Evolutionary conservation across 2,888 invertebrate genomes (phyloP), one percentile per base, ranked within the genome.

Genomic region (Acanthococcus lagerstroemiae): DNA sequence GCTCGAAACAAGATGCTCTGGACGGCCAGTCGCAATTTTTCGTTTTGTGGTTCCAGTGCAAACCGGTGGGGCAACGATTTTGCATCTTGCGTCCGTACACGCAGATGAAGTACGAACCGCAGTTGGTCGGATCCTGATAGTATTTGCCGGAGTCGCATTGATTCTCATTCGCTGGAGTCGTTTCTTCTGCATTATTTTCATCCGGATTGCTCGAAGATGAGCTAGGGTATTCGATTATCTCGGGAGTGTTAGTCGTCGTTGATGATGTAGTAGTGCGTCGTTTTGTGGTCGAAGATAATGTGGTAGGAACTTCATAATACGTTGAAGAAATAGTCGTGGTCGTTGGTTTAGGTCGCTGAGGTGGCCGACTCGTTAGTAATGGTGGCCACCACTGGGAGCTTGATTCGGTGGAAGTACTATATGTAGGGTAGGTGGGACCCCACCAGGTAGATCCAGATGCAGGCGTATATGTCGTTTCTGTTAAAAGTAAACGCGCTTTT

Each of bases 21-120:
- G 78, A 79, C 0, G 90, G 90, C 91, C 90, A 91, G 74, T 91
- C 90, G 72, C 91, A 91, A 48, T 85, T 80, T 46, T 81, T 80
- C 56, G 79, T 79, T 0, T 78, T 73, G 22, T 79, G 76, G 71
- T 89, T 87, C 90, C 90, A 92, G 74, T 90, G 89, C 52, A 91
- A 76, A 3, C 89, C 89, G 0, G 86, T 85, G 0, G 90, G 86
- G 73, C 91, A 91, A 70, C 82, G 82, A 71, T 88, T 86, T 70
- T 84, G 84, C 30, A 79, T 81, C 73, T 87, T 77, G 66, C 84
- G 83, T 0, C 89, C 89, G 1, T 83, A 80, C 24, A 88, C 82
- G n/a, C 69, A 69, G 25, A 61, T 25, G 30, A 66, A 69, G 26
- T 69, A 69, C 5, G 66, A 56, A 21, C 61, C 57, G 27, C 69